Base-by-base conservation (phyloP, 2,888 invertebrate species). In the Phrixothrix hirtus region DNA sequence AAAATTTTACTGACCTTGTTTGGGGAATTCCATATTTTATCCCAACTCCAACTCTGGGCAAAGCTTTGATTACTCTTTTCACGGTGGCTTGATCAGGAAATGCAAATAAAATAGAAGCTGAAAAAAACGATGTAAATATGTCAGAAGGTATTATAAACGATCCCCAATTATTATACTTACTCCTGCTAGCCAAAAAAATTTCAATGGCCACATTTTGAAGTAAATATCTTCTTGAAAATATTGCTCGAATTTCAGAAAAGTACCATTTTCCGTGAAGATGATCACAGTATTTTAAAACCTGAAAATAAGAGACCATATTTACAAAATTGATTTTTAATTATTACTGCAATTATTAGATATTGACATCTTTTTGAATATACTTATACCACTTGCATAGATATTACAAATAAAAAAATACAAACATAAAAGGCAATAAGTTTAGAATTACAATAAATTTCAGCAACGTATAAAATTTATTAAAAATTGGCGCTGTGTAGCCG, bases 11-110 rank as follows among this genome's bases (percentile, higher is more conserved):
- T 79, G 75, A 92, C 92, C 92, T 89, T 58, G 95, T 95, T 81
- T 99, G 98, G 42, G 95, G 95, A 71, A 99, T 94, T 67, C 99
- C 99, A 76, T 99, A 99, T 78, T 99, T 99, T 79, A 98, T 95
- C 69, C 99, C 99, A 38, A 99, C 96, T 6, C 99, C 98, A 58
- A 99, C 97, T 52, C 95, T 82, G 0, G 99, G 99, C 66, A 99
- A 81, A 1, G 95, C 94, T 77, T 95, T 95, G 78, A 99, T 95
- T 65, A 99, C 96, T 79, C 95, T 95, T 81, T 96, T 97, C 71
- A 99, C 96, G 35, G 96, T 95, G 62, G 88, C 85, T 78, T 96
- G 95, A 78, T 98, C 97, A 64, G 93, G 90, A 77, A 99, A 97
- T 61, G 97, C 94, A 81, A 99, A 97, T 86, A 99, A 89, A 74